A percentile compares a stretch with the other conserved stretches of the same genome.
Conservation (phyloP, 2,888 invertebrate genomes). For the Caenorhabditis panamensis region DNA sequence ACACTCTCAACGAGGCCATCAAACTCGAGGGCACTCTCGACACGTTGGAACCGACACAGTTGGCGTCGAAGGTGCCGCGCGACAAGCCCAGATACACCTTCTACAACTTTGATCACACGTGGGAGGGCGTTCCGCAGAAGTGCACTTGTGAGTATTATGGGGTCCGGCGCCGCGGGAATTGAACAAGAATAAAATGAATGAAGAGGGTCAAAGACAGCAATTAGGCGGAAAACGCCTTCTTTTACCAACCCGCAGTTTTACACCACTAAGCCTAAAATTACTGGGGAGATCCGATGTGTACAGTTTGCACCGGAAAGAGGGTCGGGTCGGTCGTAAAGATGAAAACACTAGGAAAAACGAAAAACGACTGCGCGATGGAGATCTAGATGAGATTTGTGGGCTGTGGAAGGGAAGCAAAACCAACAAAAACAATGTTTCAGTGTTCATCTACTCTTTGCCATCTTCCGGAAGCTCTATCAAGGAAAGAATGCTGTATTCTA, state of each 20-base stretch:
- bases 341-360: neutral
- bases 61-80: conserved; percentile 89
- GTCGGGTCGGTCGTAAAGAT: neutral
- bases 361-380: neutral
- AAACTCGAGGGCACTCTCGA: conserved; percentile 88
- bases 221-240: neutral
- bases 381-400: neutral
- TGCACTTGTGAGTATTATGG: conserved; percentile 85
- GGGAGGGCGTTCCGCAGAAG: conserved; percentile 92
- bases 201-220: neutral
- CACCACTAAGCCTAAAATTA: conserved; percentile 18
- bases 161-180: neutral
- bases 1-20: conserved; percentile 91
- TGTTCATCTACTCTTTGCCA: conserved; percentile 99
- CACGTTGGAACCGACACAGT: conserved; percentile 86
- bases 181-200: too few species aligned
- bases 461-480: conserved; percentile 94
- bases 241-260: neutral
- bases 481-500: conserved; percentile 98
- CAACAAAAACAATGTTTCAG: conserved; percentile 83
- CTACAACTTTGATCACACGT: conserved; percentile 91
- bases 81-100: conserved; percentile 86
- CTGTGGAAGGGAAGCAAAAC: neutral
- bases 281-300: neutral
- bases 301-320: conserved; percentile 6